These are phyloP conservation scores for Chaenogobius annularis DNA, from an alignment of 2,113 vertebrate genomes.

Conservation along the genomic window DNA sequence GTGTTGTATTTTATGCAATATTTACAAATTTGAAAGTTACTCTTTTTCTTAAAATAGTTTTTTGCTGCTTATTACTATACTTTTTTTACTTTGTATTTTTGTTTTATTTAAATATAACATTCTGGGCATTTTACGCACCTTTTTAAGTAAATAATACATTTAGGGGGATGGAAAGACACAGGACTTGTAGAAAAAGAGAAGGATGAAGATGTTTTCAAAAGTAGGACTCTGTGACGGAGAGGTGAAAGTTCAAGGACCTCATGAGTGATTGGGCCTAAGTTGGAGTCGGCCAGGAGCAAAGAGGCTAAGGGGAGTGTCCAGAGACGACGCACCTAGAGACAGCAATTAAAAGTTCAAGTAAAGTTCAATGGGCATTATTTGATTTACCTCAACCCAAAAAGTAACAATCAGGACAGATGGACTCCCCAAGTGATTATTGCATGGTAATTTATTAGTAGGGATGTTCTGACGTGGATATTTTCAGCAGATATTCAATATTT, in stretches of 20 bases:
- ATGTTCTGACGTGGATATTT: too few relatives aligned
- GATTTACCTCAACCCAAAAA: background rate
- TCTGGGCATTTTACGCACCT: too few relatives aligned
- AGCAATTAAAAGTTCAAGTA: background rate
- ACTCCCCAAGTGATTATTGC: too few relatives aligned
- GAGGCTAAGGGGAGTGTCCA: background rate
- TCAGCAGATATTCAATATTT: too few relatives aligned
- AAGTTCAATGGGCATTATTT: too few relatives aligned
- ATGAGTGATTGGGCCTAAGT: slow-evolving; percentile 23
- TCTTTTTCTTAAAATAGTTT: too few relatives aligned
- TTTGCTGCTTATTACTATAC: background rate
- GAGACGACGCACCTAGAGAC: background rate
- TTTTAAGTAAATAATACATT: background rate
- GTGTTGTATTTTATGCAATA: background rate
- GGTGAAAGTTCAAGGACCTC: slow-evolving; percentile 20
- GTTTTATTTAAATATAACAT: too few relatives aligned
- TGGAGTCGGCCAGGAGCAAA: slow-evolving; percentile 7
- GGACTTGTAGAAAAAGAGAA: slow-evolving; percentile 5
- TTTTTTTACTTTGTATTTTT: background rate
- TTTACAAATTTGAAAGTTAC: background rate
- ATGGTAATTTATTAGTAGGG: too few relatives aligned
- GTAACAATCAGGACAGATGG: background rate
- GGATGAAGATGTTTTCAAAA: slow-evolving; percentile 14
- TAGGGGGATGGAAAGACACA: background rate
- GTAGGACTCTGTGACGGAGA: slow-evolving; percentile 10